Evolutionary conservation across 1,140 invertebrate species (phyloP).

Genomic region (Archegozetes longisetosus): DNA sequence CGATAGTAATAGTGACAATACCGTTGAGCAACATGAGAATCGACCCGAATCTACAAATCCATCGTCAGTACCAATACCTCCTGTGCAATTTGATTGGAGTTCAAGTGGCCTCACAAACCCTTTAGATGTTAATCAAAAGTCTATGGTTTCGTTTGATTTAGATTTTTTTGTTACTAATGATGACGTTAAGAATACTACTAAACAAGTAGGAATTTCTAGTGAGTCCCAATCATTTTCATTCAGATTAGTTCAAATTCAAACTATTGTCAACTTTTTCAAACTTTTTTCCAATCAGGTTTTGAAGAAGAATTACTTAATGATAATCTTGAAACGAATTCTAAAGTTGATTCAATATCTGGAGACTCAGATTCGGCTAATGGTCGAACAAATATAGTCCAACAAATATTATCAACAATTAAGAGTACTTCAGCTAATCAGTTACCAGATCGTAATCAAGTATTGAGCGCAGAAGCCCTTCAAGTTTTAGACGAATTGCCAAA

Average conservation of each 20-base stretch:
- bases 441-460: constrained; percentile 11
- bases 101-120: constrained; percentile 45
- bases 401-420: background rate
- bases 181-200: background rate
- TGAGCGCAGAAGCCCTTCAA: constrained; percentile 20
- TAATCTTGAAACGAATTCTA: too few relatives aligned
- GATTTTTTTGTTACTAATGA: constrained; percentile 15
- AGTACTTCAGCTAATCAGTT: background rate
- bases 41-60: background rate
- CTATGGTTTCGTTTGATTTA: constrained; percentile 15
- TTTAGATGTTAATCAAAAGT: constrained; percentile 30
- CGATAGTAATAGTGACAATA: background rate
- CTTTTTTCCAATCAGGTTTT: too few relatives aligned
- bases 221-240: too few relatives aligned
- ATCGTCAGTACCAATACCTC: constrained; percentile 31
- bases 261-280: too few relatives aligned
- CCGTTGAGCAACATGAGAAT: background rate
- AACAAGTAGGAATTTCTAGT: too few relatives aligned
- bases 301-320: too few relatives aligned
- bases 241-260: too few relatives aligned
- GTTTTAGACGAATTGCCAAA: constrained; percentile 21
- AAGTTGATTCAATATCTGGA: background rate
- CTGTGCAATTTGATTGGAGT: constrained; percentile 47
- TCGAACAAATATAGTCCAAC: background rate
- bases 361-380: background rate